Evolutionary conservation across 2,797 vertebrate species (phyloP).

Genomic region (Carduelis carduelis): DNA sequence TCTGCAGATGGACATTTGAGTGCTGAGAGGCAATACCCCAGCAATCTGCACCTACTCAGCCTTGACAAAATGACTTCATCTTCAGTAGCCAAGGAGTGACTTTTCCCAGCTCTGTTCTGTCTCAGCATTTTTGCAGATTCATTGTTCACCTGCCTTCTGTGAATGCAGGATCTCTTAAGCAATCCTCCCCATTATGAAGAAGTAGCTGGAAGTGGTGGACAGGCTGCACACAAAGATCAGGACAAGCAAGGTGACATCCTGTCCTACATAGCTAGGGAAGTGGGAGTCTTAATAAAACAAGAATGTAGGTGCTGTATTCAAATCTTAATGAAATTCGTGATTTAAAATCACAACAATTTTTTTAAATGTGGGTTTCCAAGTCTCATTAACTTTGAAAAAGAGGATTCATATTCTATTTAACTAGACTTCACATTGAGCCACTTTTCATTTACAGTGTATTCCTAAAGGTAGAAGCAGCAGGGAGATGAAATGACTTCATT

Average conservation of each 20-base stretch:
- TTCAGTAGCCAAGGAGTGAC: background rate
- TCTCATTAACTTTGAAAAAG: slow-evolving; percentile 73
- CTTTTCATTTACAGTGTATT: slow-evolving; percentile 75
- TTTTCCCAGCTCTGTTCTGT: background rate
- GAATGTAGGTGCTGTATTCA: background rate
- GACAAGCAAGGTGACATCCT: background rate
- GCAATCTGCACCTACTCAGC: background rate
- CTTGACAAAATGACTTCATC: background rate
- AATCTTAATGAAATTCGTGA: background rate
- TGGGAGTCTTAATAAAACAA: background rate
- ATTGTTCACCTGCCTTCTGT: background rate
- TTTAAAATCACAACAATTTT: slow-evolving; percentile 37
- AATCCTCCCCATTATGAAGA: background rate
- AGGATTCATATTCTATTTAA: slow-evolving; percentile 72
- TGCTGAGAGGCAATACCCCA: background rate
- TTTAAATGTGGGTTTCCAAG: slow-evolving; percentile 32
- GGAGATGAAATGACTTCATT: slow-evolving; percentile 77
- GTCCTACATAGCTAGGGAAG: background rate
- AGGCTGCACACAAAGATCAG: background rate
- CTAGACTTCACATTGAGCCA: slow-evolving; percentile 68
- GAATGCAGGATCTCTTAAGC: background rate
- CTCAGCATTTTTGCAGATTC: background rate
- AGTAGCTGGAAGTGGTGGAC: background rate
- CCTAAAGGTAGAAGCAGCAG: slow-evolving; percentile 77
- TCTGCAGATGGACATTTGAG: background rate